These are phyloP conservation scores for Neuroterus valhalla DNA, from an alignment of 1,140 invertebrate genomes.

Conservation along the genomic window DNA sequence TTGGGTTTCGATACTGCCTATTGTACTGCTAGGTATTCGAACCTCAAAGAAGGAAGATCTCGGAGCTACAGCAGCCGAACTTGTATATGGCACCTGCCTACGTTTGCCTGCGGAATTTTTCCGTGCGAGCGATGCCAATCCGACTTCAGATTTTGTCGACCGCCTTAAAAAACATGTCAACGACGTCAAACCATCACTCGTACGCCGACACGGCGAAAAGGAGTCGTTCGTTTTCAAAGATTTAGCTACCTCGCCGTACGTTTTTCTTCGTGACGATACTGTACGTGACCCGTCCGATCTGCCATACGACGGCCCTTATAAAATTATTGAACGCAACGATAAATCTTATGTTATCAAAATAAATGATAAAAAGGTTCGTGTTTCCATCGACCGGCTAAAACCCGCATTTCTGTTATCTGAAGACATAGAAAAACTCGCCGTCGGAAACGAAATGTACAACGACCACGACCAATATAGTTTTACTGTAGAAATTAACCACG, in stretches of 20 bases:
- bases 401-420: slow-evolving; percentile 36
- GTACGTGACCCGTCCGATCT: slow-evolving; percentile 42
- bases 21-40: slow-evolving; percentile 3
- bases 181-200: neutral
- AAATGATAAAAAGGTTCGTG: too few relatives aligned
- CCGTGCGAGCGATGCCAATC: neutral
- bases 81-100: neutral
- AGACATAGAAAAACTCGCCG: neutral
- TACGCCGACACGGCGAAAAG: slow-evolving; percentile 29
- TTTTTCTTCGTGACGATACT: slow-evolving; percentile 47
- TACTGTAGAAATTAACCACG: neutral
- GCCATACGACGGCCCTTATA: too few relatives aligned
- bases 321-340: slow-evolving; percentile 37
- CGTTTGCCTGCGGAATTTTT: slow-evolving; percentile 19
- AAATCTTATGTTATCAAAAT: slow-evolving; percentile 41
- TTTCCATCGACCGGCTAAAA: slow-evolving; percentile 51
- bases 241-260: slow-evolving; percentile 39
- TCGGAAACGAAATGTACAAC: too few relatives aligned
- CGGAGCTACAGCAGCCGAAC: neutral
- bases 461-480: neutral
- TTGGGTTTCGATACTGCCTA: neutral
- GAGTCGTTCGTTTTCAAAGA: slow-evolving; percentile 45
- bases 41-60: neutral
- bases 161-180: neutral
- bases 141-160: neutral